These are phyloP conservation scores for Ametastegia equiseti DNA, from an alignment of 2,888 invertebrate species.

Conservation along the genomic window DNA sequence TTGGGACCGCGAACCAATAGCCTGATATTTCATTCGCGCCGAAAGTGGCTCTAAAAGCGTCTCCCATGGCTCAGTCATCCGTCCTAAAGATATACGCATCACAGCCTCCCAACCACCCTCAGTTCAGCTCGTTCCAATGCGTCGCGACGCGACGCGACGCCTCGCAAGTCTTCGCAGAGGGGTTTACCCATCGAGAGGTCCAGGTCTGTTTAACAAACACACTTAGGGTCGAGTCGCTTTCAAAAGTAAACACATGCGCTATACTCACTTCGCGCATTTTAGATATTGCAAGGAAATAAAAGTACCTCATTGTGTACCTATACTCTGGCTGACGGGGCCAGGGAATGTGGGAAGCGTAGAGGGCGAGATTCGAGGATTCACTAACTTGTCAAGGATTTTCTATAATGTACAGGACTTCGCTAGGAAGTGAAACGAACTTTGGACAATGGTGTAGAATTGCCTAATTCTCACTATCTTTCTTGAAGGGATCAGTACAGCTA, in stretches of 20 bases:
- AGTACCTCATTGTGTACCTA: neutral
- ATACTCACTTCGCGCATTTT: neutral
- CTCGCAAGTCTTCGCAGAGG: neutral
- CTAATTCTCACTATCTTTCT: too few species aligned
- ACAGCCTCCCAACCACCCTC: neutral
- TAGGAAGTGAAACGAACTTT: too few species aligned
- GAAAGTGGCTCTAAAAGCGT: constrained; percentile 45
- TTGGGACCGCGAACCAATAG: constrained; percentile 30
- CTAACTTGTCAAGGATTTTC: neutral
- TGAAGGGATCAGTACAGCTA: too few species aligned
- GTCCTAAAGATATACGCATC: constrained; percentile 35
- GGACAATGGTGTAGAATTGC: too few species aligned
- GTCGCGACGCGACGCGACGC: constrained; percentile 24
- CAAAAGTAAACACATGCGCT: constrained; percentile 38
- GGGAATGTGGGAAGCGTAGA: neutral
- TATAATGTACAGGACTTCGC: too few species aligned
- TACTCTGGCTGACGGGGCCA: neutral
- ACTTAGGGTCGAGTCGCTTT: constrained; percentile 39
- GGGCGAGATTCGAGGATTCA: neutral
- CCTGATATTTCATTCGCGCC: constrained; percentile 35
- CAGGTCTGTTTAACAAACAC: constrained; percentile 43
- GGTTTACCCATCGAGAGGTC: neutral
- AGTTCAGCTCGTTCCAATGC: too few species aligned
- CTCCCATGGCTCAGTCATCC: constrained; percentile 27
- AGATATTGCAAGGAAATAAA: constrained; percentile 26